These are phyloP conservation scores for Podargus strigoides DNA, from an alignment of 2,797 vertebrate species.

Conservation along the genomic window DNA sequence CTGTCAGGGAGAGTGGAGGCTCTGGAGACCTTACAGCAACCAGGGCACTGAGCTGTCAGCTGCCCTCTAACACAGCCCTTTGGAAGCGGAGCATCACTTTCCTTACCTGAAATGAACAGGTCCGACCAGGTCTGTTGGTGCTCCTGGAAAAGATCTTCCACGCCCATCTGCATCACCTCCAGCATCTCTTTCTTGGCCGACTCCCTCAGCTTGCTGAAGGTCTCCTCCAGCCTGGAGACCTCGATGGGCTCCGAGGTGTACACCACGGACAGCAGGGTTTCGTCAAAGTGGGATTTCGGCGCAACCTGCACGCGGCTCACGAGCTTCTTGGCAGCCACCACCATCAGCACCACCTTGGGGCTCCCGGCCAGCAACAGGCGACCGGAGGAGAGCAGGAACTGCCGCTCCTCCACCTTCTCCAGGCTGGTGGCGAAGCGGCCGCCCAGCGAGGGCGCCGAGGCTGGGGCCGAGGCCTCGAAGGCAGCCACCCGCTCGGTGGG, in stretches of 20 bases:
- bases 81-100: not conserved
- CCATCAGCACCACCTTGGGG: conserved; percentile 79
- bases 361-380: conserved; percentile 76
- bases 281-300: conserved; percentile 81
- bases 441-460: conserved; percentile 46
- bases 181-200: conserved; percentile 85
- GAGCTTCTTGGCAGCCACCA: conserved; percentile 85
- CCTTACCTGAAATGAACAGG: conserved; percentile 90
- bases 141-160: conserved; percentile 82
- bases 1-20: not conserved
- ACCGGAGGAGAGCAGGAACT: conserved; percentile 84
- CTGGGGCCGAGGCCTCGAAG: conserved; percentile 74
- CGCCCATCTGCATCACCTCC: conserved; percentile 80
- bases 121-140: conserved; percentile 93
- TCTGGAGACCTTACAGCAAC: not conserved
- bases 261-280: conserved; percentile 86
- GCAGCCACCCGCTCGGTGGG: conserved; percentile 79
- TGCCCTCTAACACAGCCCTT: not conserved
- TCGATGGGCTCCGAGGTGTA: conserved; percentile 82
- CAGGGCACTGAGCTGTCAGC: not conserved
- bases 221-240: conserved; percentile 80
- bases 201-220: conserved; percentile 78
- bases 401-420: conserved; percentile 85
- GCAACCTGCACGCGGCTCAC: conserved; percentile 81
- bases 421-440: conserved; percentile 77